Evolutionary conservation across 2,113 vertebrate genomes (phyloP).

Genomic region (Colinus virginianus): DNA sequence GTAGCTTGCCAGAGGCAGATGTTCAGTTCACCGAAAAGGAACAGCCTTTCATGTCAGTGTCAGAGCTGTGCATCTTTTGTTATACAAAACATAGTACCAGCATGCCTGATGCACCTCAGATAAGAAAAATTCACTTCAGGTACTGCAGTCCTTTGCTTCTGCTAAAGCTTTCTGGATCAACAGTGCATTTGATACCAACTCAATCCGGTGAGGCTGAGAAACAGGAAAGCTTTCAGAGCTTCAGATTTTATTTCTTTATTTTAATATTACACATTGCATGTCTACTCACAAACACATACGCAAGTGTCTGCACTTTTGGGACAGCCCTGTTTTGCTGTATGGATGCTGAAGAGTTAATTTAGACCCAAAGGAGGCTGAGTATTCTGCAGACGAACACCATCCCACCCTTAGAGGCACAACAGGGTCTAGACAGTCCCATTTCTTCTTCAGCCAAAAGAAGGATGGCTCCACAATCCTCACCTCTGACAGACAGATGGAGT

Average conservation of each 20-base stretch:
- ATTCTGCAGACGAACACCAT: background rate
- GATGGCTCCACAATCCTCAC: background rate
- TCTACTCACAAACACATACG: fast-evolving
- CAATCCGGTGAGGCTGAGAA: background rate
- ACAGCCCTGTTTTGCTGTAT: background rate
- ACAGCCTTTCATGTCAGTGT: background rate
- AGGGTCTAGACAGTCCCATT: background rate
- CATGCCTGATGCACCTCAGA: background rate
- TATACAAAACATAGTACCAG: background rate
- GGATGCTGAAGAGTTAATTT: background rate
- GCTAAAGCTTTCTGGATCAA: background rate
- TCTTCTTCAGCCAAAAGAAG: background rate
- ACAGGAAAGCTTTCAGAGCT: background rate
- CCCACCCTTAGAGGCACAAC: background rate
- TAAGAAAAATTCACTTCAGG: background rate
- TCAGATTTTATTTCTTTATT: background rate
- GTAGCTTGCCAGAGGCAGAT: constrained; percentile 25
- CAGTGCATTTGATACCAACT: fast-evolving
- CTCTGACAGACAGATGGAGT: background rate
- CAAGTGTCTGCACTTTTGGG: background rate
- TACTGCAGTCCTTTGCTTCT: background rate
- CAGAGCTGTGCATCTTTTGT: background rate
- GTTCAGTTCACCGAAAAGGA: background rate
- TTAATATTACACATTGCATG: background rate
- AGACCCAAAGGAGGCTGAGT: background rate